A percentile compares a stretch with the other conserved stretches of the same genome.
Evolutionary conservation across 2,888 invertebrate species (phyloP).

Genomic region (Megastigmus dorsalis): DNA sequence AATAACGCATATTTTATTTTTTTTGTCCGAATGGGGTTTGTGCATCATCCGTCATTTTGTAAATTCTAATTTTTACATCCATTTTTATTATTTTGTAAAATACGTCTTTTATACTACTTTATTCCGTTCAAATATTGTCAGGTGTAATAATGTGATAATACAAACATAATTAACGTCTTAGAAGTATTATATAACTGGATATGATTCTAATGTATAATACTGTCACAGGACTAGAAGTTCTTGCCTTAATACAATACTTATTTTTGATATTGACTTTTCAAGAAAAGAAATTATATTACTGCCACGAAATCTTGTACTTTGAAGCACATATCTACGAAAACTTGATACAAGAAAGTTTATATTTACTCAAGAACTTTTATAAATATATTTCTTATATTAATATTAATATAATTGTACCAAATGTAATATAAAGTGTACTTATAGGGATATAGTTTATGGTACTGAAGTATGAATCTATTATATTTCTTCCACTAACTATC

Average conservation of each 20-base stretch:
- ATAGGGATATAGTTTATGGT: constrained; percentile 16
- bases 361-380: constrained; percentile 15
- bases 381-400: constrained; percentile 19
- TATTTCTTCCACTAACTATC: too few relatives aligned
- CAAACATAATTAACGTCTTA: neutral
- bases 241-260: constrained; percentile 35
- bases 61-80: neutral
- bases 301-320: constrained; percentile 19
- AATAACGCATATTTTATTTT: neutral
- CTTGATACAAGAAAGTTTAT: constrained; percentile 11
- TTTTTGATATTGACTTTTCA: constrained; percentile 22
- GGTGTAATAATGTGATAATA: constrained; percentile 14
- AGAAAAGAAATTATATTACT: neutral
- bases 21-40: neutral
- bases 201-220: neutral
- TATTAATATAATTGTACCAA: constrained; percentile 21
- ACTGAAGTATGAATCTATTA: too few relatives aligned
- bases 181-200: neutral
- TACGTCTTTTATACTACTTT: constrained; percentile 16
- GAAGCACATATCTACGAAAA: neutral
- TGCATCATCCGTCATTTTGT: neutral
- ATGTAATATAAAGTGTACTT: constrained; percentile 39
- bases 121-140: constrained; percentile 8
- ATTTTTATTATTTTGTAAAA: neutral
- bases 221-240: neutral